Evolutionary conservation across 2,797 vertebrate genomes (phyloP), one percentile per base, ranked within the genome.

Genomic region (Darevskia nairensis): DNA sequence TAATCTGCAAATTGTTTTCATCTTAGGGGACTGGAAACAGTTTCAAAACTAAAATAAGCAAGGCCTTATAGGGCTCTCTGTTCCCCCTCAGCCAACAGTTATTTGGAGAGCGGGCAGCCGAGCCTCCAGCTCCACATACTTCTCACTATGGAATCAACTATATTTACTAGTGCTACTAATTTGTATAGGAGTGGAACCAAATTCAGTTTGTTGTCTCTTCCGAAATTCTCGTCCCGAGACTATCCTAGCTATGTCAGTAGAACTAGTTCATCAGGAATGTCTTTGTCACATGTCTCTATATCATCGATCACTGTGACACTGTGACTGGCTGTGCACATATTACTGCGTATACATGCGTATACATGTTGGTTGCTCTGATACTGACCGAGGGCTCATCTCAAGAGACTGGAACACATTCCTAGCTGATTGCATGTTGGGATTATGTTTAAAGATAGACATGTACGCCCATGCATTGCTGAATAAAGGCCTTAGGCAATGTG

Each of bases 251-350:
- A 39, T 11, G 9, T 25, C 39, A 74, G 77, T 68, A n/a, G 79
- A 75, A 84, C 69, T 75, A 68, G 69, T 74, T 84, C 68, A 74
- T 13, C 23, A 80, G 81, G 61, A 87, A 68, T 79, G 83, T 27
- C n/a, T 76, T 41, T 74, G 55, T 85, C 81, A 84, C 9, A 27
- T 59, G 59, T 69, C 71, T 87, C 17, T 90, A 59, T 69, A 74
- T 80, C 69, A 85, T 61, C 39, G 41, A 50, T 69, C 64, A 6
- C 80, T 71, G 64, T 61, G 27, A 74, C 27, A 78, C 1, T 46
- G 6, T 83, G 64, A 61, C 64, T 61, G 46, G 41, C 17, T 66
- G n/a, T 13, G 13, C 19, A 44, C 55, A n/a, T 27, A 75, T 68
- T 75, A 8, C 44, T 39, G 61, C 29, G 59, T 75, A 55, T 55